Conservation (phyloP, 2,113 vertebrate genomes). For the Pterocles burchelli region DNA sequence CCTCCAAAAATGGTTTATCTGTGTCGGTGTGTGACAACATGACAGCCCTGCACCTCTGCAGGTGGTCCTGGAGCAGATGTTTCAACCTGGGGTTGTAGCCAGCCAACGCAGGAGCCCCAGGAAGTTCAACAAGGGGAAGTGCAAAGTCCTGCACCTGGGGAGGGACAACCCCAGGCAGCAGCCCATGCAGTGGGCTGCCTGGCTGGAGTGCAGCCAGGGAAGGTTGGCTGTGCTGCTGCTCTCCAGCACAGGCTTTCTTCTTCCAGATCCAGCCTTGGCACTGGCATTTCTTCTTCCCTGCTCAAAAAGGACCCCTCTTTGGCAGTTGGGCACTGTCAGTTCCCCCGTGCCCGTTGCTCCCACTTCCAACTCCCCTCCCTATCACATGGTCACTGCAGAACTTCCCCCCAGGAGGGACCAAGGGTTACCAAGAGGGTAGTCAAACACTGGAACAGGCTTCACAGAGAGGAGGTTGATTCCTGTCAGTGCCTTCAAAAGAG, state of each 20-base stretch:
- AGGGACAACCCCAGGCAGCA: too few relatives aligned
- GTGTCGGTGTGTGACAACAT: accelerated
- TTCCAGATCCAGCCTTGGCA: not conserved
- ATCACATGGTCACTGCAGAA: not conserved
- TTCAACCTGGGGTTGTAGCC: not conserved
- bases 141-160: too few relatives aligned
- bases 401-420: too few relatives aligned
- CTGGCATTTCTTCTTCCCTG: not conserved
- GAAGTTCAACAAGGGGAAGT: too few relatives aligned
- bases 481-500: too few relatives aligned
- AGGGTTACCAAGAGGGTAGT: too few relatives aligned
- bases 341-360: too few relatives aligned
- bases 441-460: too few relatives aligned
- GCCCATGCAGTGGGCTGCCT: not conserved
- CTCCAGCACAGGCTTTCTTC: not conserved
- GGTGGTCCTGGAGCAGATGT: not conserved
- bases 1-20: accelerated
- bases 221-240: not conserved
- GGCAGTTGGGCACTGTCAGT: not conserved
- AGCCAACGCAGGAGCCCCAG: too few relatives aligned
- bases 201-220: not conserved
- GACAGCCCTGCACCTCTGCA: not conserved
- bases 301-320: not conserved
- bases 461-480: too few relatives aligned
- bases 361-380: accelerated